Percentiles rank a stretch among this genome's conserved stretches.
These are phyloP conservation scores for Columba livia DNA, from an alignment of 2,113 vertebrate species.

Conservation along the genomic window DNA sequence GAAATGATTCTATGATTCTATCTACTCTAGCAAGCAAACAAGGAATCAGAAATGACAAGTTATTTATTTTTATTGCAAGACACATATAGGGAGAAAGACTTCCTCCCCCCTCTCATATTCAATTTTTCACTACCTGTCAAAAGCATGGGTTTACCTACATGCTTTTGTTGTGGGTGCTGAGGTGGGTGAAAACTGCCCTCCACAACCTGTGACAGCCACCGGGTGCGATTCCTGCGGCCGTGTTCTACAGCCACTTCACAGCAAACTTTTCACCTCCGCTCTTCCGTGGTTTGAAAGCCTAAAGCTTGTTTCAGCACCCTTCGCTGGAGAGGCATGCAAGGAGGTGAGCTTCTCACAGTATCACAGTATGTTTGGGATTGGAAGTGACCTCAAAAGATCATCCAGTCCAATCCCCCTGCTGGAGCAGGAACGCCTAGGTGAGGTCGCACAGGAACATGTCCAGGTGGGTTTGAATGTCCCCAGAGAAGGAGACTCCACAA, in stretches of 20 bases:
- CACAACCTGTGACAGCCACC: not conserved
- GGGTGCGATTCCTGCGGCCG: not conserved
- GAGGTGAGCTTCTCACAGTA: not conserved
- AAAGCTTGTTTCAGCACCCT: not conserved
- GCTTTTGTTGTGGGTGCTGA: not conserved
- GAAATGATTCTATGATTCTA: not conserved
- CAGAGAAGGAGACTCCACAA: too few relatives aligned
- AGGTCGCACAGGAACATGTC: too few relatives aligned
- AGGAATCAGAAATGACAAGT: not conserved
- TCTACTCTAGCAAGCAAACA: not conserved
- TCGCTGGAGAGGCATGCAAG: not conserved
- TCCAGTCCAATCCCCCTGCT: too few relatives aligned
- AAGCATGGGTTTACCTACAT: not conserved
- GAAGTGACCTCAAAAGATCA: too few relatives aligned
- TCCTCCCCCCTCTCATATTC: not conserved
- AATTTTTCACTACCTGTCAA: not conserved
- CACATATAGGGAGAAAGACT: not conserved
- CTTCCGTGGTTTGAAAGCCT: not conserved
- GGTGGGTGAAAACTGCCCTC: not conserved
- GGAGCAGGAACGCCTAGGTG: too few relatives aligned
- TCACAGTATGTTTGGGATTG: too few relatives aligned
- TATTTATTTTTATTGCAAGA: not conserved
- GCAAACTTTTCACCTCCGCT: not conserved
- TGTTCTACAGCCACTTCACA: not conserved
- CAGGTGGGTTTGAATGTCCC: too few relatives aligned